phyloP scores from a whole-genome alignment of 2,888 invertebrate species.

The Lucinisca nassula region DNA sequence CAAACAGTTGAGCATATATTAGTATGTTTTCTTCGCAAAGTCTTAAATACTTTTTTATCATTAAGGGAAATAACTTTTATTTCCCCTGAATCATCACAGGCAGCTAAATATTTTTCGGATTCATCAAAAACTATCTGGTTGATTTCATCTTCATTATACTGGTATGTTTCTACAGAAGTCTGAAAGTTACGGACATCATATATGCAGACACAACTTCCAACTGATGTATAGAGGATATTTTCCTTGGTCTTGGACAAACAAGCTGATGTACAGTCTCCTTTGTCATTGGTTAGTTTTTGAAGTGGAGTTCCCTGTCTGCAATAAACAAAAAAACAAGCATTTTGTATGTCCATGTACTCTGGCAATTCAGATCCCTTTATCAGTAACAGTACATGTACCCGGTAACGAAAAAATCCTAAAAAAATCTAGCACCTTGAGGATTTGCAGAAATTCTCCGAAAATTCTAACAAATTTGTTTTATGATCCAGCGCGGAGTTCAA shows the following conservation, averaged over 20 bases:
- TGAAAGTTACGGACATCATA: conserved; percentile 78
- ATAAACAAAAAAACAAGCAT: background rate
- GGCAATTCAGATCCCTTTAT: too few relatives aligned
- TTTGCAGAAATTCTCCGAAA: too few relatives aligned
- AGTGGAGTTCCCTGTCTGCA: conserved; percentile 67
- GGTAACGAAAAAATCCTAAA: too few relatives aligned
- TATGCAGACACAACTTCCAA: conserved; percentile 77
- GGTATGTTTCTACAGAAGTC: conserved; percentile 73
- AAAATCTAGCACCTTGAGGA: too few relatives aligned
- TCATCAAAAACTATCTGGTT: conserved; percentile 84
- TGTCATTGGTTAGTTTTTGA: conserved; percentile 68
- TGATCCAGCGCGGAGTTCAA: too few relatives aligned
- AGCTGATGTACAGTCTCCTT: conserved; percentile 83
- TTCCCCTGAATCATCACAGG: conserved; percentile 86
- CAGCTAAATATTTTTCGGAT: conserved; percentile 84
- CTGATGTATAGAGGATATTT: conserved; percentile 80
- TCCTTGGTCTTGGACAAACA: conserved; percentile 79
- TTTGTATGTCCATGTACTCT: too few relatives aligned
- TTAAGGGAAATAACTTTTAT: conserved; percentile 84
- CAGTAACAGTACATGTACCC: too few relatives aligned
- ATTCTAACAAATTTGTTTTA: too few relatives aligned
- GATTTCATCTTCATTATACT: conserved; percentile 85
- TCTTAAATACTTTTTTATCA: conserved; percentile 82
- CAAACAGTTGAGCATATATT: conserved; percentile 86
- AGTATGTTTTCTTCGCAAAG: conserved; percentile 85